Base-by-base conservation (phyloP, 2,113 vertebrate genomes). In the Trichechus manatus region DNA sequence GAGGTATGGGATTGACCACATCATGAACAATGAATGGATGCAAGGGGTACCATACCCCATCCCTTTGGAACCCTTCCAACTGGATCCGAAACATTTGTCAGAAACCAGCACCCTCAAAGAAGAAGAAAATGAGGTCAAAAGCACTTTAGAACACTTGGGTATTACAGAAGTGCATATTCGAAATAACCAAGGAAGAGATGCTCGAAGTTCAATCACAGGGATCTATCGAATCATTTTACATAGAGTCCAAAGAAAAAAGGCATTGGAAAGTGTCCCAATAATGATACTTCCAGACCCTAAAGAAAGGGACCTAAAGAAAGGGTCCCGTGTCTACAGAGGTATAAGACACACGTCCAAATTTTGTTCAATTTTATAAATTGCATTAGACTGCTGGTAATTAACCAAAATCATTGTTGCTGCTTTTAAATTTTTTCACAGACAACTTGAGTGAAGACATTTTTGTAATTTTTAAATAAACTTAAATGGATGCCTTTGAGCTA, bases 191-290 rank as follows among this genome's bases (percentile, higher is more conserved):
- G 99, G 99, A 23, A 99, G 98, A 97, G 99, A 99, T 0, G 98
- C 99, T 31, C 98, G 99, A 72, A 99, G 99, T 98, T 99, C 99
- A 23, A 97, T 99, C 95, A 99, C 99, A 0, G 99, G 99, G 0
- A 98, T 99, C 29, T 99, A 99, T 75, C 98, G 99, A 63, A 99
- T 99, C 95, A 97, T 99, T 92, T 96, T 99, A 86, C 99, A 99
- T 77, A 98, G 99, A 25, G 98, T 99, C 10, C 99, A 99, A 95
- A 99, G 98, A 94, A 99, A 98, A 89, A 99, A 98, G 47, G 99
- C 99, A 1, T 97, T 99, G 0, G 99, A 99, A 56, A 99, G 97
- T 75, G 97, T 98, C 89, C 99, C 99, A 1, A 96, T 98, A 0
- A 98, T 99, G 96, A 98, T 98, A 3, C 98, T 98, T 1, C 98